These are phyloP conservation scores for Cyprinella venusta DNA, from an alignment of 2,797 vertebrate genomes.

Conservation along the genomic window DNA sequence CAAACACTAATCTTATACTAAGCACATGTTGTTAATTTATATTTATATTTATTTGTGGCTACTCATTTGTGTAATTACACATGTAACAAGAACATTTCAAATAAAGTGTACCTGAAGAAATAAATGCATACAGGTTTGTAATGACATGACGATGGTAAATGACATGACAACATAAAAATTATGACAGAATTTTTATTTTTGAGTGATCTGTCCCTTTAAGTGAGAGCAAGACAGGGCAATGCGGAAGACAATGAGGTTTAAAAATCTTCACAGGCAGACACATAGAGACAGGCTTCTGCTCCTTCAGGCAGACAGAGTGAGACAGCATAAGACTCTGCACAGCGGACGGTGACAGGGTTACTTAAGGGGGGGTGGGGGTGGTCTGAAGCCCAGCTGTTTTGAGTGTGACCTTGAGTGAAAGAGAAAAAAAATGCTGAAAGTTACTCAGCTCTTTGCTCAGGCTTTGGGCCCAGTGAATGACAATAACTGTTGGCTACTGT, in stretches of 20 bases:
- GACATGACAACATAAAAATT: not conserved
- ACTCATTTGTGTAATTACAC: not conserved
- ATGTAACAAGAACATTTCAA: not conserved
- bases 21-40: not conserved
- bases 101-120: not conserved
- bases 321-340: not conserved
- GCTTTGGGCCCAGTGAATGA: not conserved
- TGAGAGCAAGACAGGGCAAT: not conserved
- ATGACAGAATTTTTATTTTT: not conserved
- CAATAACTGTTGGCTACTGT: not conserved
- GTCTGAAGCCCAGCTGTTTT: not conserved
- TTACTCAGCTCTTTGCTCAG: not conserved
- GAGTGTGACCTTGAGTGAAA: constrained; percentile 29
- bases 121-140: not conserved
- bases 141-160: not conserved
- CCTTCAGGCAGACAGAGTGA: not conserved
- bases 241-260: not conserved
- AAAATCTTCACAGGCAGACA: not conserved
- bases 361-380: not conserved
- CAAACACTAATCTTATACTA: not conserved
- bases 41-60: not conserved
- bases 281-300: not conserved
- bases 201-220: not conserved
- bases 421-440: not conserved
- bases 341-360: not conserved